These are phyloP conservation scores for Drosophila histrio DNA, from an alignment of 2,888 invertebrate genomes.

Conservation along the genomic window DNA sequence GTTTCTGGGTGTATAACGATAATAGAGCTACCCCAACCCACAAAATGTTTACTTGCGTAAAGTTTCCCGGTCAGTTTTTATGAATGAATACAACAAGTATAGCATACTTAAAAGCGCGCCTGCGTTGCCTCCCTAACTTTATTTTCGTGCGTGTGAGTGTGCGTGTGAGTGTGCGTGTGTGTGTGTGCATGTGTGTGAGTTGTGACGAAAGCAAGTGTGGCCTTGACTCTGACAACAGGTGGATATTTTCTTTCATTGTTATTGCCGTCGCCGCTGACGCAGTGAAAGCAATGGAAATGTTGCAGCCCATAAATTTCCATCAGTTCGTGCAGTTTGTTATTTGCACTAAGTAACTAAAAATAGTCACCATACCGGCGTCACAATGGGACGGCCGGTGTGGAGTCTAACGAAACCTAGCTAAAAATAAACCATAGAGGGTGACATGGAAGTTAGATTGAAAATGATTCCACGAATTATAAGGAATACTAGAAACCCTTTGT, in stretches of 20 bases:
- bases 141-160: conserved; percentile 1
- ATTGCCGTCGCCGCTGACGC: conserved; percentile 49
- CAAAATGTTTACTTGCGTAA: conserved; percentile 59
- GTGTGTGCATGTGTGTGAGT: conserved; percentile 9
- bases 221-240: conserved; percentile 76
- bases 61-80: conserved; percentile 63
- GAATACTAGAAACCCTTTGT: background rate
- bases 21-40: conserved; percentile 1
- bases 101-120: conserved; percentile 76
- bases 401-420: conserved; percentile 1
- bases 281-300: conserved; percentile 38
- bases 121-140: conserved; percentile 35
- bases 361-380: conserved; percentile 17
- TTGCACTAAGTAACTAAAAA: conserved; percentile 44
- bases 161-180: conserved; percentile 7
- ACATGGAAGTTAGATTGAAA: background rate
- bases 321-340: conserved; percentile 30
- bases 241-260: conserved; percentile 43
- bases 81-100: conserved; percentile 72
- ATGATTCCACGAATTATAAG: background rate
- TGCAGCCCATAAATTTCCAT: conserved; percentile 61
- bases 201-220: conserved; percentile 74
- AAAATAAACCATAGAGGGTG: background rate
- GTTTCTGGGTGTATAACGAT: conserved; percentile 27
- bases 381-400: background rate